Percentiles rank a stretch among this genome's conserved stretches.
Conservation (phyloP, 2,797 vertebrate species). For the Pygocentrus nattereri region DNA sequence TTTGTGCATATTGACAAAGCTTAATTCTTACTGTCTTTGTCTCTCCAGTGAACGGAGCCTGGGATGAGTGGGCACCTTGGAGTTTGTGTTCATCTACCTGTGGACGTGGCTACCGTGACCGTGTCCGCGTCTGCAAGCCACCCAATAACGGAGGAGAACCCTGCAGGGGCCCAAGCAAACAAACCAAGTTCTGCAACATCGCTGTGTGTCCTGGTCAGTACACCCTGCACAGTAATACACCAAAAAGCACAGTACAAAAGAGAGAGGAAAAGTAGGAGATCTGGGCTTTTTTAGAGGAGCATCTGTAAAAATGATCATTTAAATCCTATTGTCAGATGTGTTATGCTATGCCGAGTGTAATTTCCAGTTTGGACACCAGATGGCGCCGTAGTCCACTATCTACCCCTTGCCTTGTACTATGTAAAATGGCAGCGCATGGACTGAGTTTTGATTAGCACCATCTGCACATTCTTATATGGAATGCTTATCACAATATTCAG, state of each 20-base stretch:
- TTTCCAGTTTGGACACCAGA: slow-evolving; percentile 58
- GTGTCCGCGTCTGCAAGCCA: slow-evolving; percentile 90
- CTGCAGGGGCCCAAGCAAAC: slow-evolving; percentile 88
- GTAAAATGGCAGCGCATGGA: slow-evolving; percentile 40
- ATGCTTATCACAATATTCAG: not conserved
- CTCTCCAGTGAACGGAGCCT: slow-evolving; percentile 88
- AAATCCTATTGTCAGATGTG: not conserved
- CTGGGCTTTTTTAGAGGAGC: not conserved
- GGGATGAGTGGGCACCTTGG: slow-evolving; percentile 99
- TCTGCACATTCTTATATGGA: not conserved
- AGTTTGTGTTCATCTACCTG: slow-evolving; percentile 98
- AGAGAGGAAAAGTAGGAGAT: not conserved
- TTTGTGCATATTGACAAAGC: not conserved
- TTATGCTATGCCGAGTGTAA: slow-evolving; percentile 34
- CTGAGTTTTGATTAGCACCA: not conserved
- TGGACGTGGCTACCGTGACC: slow-evolving; percentile 92
- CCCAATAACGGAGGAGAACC: slow-evolving; percentile 92
- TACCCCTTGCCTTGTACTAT: not conserved
- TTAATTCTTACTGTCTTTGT: not conserved
- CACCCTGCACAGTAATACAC: too few relatives aligned
- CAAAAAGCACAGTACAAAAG: not conserved
- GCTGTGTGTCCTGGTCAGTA: slow-evolving; percentile 95
- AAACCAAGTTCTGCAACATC: slow-evolving; percentile 99
- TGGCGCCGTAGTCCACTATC: slow-evolving; percentile 53
- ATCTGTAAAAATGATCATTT: not conserved